Base-by-base conservation (phyloP, 1,140 invertebrate species). In the Anastrepha obliqua region DNA sequence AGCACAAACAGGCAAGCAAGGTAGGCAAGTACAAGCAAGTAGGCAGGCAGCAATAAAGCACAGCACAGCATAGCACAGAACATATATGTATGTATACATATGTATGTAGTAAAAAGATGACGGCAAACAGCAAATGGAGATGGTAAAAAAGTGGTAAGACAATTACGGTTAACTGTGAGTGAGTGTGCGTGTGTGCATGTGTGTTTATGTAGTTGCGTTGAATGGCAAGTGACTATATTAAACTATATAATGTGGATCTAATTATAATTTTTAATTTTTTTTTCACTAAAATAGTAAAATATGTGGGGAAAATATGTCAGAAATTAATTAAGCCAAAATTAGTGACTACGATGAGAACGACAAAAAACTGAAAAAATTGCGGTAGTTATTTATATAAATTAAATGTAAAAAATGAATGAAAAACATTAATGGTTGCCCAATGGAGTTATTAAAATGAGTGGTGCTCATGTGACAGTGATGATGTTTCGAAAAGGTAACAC, bases 1-100 rank as follows among this genome's bases (percentile, higher is more conserved):
- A 81, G 74, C 74, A 90, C 91, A 92, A 91, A 92, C 91, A 92
- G 91, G 90, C 91, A 92, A 90, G 91, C 91, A 91, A 91, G 90
- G 91, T 90, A 90, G 91, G 90, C 87, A 88, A 65, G 59, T 64
- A 88, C 65, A 60, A 88, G 90, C 91, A 92, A 90, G 90, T 88
- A 87, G 87, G 47, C 88, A 55, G 51, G 51, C 58, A 58, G 64
- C 62, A 89, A 64, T 70, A 60, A 78, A 59, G 55, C 17, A n/a
- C 20, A 47, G 86, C 47, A 78, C 15, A 74, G 60, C 81, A 81
- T 17, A 55, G n/a, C 47, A 15, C 44, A 13, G 60, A 8, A 15
- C 60, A 62, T 13, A n/a, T 62, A 62, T 62, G 60, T 62, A 62
- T 17, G 60, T 17, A 62, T 62, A n/a, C 15, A 13, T 62, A 81